Evolutionary conservation across 1,140 invertebrate genomes (phyloP), one percentile per base, ranked within the genome.

Genomic region (Drosophila lacertosa): DNA sequence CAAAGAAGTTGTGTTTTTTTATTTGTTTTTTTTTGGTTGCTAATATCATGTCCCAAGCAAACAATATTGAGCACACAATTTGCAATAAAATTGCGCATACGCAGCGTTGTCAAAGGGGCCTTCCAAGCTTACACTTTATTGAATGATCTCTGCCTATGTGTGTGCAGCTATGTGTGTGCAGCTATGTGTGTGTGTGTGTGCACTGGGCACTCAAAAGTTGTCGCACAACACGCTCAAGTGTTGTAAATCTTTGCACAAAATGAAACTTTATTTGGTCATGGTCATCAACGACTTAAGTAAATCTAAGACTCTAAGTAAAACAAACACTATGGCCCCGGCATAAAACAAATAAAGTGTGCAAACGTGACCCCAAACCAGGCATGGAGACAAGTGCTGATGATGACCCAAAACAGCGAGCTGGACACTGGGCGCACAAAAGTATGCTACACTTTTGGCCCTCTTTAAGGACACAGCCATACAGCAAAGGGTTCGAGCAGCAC

Each of bases 251-350:
- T 86, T 59, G 77, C 66, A 77, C 74, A 86, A 74, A 86, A 86
- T 82, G 81, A 88, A 86, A 86, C 77, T 88, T 86, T 86, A 86
- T 86, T 86, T 86, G 81, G 82, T 82, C 82, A 86, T 81, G 81
- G 81, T 86, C 82, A 88, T 86, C 81, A 86, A 71, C 69, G 82
- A 86, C 82, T 86, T 82, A 72, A 88, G 77, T 88, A 86, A 86
- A 86, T 86, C 82, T 74, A 88, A 88, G 82, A 86, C 81, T 86
- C 82, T 88, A 86, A 88, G 82, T 88, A 88, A 86, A 82, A 78
- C 74, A 86, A 86, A 86, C 77, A 84, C 80, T 77, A 71, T 59
- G 64, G 76, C 72, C 57, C 55, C 57, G 62, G 77, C 82, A 82
- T 88, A 78, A 82, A 74, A 75, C 82, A 86, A 86, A 86, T 88